phyloP scores from a whole-genome alignment of 2,113 vertebrate genomes.

The Saimiri boliviensis region DNA sequence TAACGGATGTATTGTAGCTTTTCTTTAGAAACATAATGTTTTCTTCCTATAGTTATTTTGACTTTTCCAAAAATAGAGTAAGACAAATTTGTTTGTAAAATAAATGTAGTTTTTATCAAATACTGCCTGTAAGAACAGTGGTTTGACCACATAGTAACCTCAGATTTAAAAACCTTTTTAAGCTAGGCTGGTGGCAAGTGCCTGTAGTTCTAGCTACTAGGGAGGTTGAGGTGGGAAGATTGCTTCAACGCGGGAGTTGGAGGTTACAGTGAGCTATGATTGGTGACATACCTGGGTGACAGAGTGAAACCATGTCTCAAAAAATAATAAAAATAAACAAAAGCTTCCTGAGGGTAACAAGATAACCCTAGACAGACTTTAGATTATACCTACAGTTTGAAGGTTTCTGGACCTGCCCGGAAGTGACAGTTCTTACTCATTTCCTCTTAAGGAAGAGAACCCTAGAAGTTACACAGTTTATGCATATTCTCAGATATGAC shows the following conservation, averaged over 20 bases:
- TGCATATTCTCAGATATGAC: not conserved
- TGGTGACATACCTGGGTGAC: too few species aligned
- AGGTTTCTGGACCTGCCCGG: not conserved
- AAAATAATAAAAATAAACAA: not conserved
- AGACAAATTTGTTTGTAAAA: not conserved
- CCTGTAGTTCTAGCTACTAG: too few species aligned
- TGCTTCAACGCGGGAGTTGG: too few species aligned
- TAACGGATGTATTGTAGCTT: not conserved
- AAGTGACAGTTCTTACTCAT: not conserved
- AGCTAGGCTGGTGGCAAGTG: not conserved
- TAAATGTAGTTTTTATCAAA: not conserved
- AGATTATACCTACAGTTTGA: not conserved
- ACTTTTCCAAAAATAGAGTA: not conserved
- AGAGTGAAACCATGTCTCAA: too few species aligned
- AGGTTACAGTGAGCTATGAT: too few species aligned
- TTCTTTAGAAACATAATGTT: not conserved
- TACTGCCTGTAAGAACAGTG: not conserved
- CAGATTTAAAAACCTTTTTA: not conserved
- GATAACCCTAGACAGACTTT: not conserved
- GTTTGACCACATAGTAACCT: not conserved
- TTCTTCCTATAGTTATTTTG: not conserved
- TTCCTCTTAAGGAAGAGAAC: not conserved
- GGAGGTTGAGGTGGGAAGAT: too few species aligned
- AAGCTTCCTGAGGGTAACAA: not conserved
- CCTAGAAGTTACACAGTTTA: not conserved